A percentile compares a stretch with the other conserved stretches of the same genome.
phyloP scores from a whole-genome alignment of 2,888 invertebrate genomes.

The Leptopilina syphax region DNA sequence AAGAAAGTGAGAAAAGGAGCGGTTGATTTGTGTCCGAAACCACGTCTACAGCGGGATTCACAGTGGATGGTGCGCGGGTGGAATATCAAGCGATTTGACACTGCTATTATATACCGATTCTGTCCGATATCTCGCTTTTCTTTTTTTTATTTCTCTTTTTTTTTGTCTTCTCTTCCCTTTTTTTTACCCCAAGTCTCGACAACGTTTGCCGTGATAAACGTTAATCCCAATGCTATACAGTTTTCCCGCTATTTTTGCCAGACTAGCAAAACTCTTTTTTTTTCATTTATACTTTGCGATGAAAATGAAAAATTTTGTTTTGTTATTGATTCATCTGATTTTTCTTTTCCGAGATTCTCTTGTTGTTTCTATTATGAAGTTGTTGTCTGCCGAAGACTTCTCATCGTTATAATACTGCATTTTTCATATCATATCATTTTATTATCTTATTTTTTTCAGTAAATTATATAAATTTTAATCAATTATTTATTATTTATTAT shows the following conservation, averaged over 20 bases:
- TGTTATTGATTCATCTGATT: neutral
- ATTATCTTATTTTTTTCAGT: no score
- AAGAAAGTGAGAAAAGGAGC: constrained; percentile 26
- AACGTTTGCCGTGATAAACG: constrained; percentile 15
- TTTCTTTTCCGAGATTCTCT: neutral
- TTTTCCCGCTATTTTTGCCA: constrained; percentile 16
- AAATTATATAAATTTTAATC: no score
- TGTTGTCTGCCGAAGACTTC: no score
- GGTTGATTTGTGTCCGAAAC: constrained; percentile 38
- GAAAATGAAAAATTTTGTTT: constrained; percentile 4
- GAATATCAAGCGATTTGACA: constrained; percentile 39
- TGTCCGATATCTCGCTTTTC: constrained; percentile 1
- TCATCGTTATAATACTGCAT: no score
- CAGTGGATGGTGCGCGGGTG: constrained; percentile 29
- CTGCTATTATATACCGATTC: constrained; percentile 37
- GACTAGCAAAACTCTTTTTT: neutral
- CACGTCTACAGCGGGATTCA: constrained; percentile 31
- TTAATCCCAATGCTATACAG: constrained; percentile 23
- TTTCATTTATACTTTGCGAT: neutral
- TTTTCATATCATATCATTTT: no score
- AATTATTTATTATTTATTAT: no score
- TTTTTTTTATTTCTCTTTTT: no score
- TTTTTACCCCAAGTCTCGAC: neutral
- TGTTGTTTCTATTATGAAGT: no score
- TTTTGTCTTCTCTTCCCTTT: no score